Percentiles rank a stretch among this genome's conserved stretches.
These are phyloP conservation scores for Papilio demoleus DNA, from an alignment of 2,888 invertebrate genomes.

Conservation along the genomic window DNA sequence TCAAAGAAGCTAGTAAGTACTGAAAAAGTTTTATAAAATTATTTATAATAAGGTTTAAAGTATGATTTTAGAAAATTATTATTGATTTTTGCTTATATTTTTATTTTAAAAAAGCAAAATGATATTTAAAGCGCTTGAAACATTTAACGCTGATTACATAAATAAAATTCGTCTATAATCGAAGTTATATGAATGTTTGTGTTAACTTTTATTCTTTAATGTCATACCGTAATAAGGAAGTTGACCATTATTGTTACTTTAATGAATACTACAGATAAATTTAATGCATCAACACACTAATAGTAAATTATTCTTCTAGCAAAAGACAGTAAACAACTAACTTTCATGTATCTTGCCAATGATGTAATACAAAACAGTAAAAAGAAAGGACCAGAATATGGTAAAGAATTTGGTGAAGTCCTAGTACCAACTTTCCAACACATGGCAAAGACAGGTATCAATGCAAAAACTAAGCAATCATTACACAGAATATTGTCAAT, in stretches of 20 bases:
- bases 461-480: constrained; percentile 92
- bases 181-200: not conserved
- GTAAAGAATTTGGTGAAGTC: constrained; percentile 92
- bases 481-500: constrained; percentile 92
- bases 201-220: not conserved
- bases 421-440: constrained; percentile 93
- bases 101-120: not conserved
- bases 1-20: constrained; percentile 84
- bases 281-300: not conserved
- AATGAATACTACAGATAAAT: not conserved
- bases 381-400: constrained; percentile 98
- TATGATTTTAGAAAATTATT: too few species aligned
- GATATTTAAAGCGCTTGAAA: not conserved
- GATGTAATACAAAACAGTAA: constrained; percentile 99
- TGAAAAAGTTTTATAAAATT: too few species aligned
- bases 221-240: not conserved
- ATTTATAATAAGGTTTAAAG: too few species aligned
- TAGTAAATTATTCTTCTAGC: constrained; percentile 81
- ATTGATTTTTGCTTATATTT: too few species aligned
- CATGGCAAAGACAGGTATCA: constrained; percentile 88
- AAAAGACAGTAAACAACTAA: constrained; percentile 92
- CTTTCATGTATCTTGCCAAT: constrained; percentile 98
- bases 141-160: constrained; percentile 1
- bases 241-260: not conserved
- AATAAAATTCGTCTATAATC: not conserved